Conservation (phyloP, 2,888 invertebrate genomes). For the Alsophila aescularia region DNA sequence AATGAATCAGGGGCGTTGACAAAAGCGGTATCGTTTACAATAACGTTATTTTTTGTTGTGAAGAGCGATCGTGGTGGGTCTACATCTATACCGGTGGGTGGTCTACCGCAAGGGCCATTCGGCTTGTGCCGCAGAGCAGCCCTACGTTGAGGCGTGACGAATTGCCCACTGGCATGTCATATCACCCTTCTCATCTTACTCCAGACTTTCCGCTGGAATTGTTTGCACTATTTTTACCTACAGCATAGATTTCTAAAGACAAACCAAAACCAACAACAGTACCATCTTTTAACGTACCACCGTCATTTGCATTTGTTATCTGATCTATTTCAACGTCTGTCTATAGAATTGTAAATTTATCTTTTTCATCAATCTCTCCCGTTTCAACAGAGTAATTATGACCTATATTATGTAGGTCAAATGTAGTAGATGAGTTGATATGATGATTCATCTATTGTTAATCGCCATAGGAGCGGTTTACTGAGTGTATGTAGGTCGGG, state of each 20-base stretch:
- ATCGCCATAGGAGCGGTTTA: constrained; percentile 75
- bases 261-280: background rate
- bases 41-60: constrained; percentile 54
- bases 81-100: constrained; percentile 49
- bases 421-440: constrained; percentile 63
- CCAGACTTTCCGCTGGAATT: constrained; percentile 1
- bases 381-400: constrained; percentile 40
- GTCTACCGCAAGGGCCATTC: constrained; percentile 59
- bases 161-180: constrained; percentile 38
- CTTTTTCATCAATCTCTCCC: constrained; percentile 31
- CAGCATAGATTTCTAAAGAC: constrained; percentile 1
- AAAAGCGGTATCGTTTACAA: constrained; percentile 53
- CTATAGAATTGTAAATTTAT: constrained; percentile 21
- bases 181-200: constrained; percentile 39
- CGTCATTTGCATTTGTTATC: constrained; percentile 33
- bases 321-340: constrained; percentile 21
- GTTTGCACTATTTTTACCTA: constrained; percentile 8
- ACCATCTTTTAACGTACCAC: constrained; percentile 16
- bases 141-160: constrained; percentile 42
- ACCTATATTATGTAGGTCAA: constrained; percentile 54
- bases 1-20: constrained; percentile 48
- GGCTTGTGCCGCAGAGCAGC: constrained; percentile 40
- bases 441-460: constrained; percentile 75
- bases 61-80: constrained; percentile 55
- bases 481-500: constrained; percentile 78